Evolutionary conservation across 2,113 vertebrate genomes (phyloP).

Genomic region (Tupaia tana): DNA sequence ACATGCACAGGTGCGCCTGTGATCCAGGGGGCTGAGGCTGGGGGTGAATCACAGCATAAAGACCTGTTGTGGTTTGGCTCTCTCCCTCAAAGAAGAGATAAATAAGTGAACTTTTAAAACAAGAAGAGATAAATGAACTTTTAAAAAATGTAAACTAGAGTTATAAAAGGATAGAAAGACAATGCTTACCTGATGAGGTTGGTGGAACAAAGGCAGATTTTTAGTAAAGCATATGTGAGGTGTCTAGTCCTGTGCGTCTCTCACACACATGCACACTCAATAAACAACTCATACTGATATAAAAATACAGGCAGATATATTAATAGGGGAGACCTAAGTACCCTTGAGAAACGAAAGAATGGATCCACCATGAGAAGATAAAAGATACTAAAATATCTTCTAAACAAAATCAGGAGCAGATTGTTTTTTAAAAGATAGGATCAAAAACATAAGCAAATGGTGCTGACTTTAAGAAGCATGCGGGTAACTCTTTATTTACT

Average conservation of each 20-base stretch:
- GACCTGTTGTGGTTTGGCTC: too few species aligned
- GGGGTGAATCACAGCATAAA: too few species aligned
- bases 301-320: constrained; percentile 8
- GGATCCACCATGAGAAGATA: not conserved
- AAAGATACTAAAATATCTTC: not conserved
- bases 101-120: too few species aligned
- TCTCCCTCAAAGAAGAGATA: too few species aligned
- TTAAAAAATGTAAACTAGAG: not conserved
- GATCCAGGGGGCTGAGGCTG: too few species aligned
- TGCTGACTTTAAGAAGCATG: constrained; percentile 50
- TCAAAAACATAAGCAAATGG: not conserved
- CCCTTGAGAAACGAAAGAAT: constrained; percentile 28
- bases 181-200: not conserved
- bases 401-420: not conserved
- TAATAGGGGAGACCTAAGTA: not conserved
- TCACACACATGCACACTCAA: not conserved
- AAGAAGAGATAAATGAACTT: too few species aligned
- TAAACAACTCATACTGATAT: not conserved
- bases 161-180: constrained; percentile 30
- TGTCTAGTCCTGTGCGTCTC: not conserved
- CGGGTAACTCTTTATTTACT: not conserved
- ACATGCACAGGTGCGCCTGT: too few species aligned
- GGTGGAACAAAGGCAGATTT: not conserved
- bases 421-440: not conserved
- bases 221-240: not conserved